Conservation (phyloP, 64 coral and sea anemone species). For the Montipora foliosa region DNA sequence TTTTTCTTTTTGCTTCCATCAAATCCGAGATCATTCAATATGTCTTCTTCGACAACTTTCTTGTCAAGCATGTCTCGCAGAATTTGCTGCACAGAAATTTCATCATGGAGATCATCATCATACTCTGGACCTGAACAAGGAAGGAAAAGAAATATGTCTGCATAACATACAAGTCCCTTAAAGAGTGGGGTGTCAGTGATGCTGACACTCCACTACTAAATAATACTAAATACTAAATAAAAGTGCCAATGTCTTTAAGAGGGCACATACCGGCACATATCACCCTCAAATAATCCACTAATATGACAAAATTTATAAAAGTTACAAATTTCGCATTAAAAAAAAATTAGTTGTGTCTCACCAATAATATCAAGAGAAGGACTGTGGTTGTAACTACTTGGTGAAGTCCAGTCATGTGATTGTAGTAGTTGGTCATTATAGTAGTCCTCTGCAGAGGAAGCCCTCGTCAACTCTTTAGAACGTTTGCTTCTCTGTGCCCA, state of each 20-base stretch:
- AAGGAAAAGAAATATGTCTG: neutral
- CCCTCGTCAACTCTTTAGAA: neutral
- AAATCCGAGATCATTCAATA: conserved; percentile 86
- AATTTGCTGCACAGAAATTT: conserved; percentile 90
- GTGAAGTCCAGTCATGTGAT: conserved; percentile 32
- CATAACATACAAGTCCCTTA: neutral
- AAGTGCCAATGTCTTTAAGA: no score
- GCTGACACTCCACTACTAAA: no score
- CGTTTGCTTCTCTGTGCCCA: conserved; percentile 58
- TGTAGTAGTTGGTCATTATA: conserved; percentile 15
- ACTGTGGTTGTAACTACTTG: neutral
- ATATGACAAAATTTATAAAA: no score
- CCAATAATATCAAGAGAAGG: conserved; percentile 25
- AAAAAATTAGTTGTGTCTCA: neutral
- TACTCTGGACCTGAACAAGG: conserved; percentile 34
- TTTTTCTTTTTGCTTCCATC: conserved; percentile 62
- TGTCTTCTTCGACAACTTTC: conserved; percentile 83
- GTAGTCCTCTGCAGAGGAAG: neutral
- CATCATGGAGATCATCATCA: conserved; percentile 88
- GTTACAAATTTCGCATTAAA: no score
- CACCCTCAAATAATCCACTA: no score
- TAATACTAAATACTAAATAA: no score
- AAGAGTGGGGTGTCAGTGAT: no score
- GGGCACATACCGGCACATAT: no score
- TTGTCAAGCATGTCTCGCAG: conserved; percentile 91